These are phyloP conservation scores for Natrix natrix DNA, from an alignment of 2,797 vertebrate genomes.

Conservation along the genomic window DNA sequence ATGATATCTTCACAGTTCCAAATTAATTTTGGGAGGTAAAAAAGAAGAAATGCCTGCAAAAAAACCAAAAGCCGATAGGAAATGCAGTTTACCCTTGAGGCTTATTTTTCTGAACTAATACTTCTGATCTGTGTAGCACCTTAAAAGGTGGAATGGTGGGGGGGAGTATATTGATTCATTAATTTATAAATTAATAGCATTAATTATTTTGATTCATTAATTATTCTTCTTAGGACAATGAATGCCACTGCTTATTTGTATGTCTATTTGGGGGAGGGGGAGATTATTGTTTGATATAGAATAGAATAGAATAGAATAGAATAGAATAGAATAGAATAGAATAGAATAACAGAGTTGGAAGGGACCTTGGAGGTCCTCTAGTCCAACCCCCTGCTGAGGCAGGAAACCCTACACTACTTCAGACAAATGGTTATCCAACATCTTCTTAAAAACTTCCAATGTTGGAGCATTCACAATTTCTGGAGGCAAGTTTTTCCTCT, in stretches of 20 bases:
- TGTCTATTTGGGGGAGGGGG: background rate
- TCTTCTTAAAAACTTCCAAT: too few relatives aligned
- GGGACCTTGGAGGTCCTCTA: too few relatives aligned
- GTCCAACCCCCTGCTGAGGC: too few relatives aligned
- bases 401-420: too few relatives aligned
- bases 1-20: slow-evolving; percentile 53
- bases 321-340: too few relatives aligned
- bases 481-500: too few relatives aligned
- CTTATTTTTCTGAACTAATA: slow-evolving; percentile 31
- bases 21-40: slow-evolving; percentile 62
- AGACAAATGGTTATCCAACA: too few relatives aligned
- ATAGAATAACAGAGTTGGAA: too few relatives aligned
- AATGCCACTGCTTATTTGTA: background rate
- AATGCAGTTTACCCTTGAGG: slow-evolving; percentile 28
- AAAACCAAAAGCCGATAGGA: slow-evolving; percentile 35
- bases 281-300: background rate
- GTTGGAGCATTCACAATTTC: too few relatives aligned
- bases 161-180: background rate
- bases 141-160: background rate
- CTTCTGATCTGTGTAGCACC: slow-evolving; percentile 19
- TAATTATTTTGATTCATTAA: background rate
- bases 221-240: background rate
- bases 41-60: slow-evolving; percentile 6
- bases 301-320: too few relatives aligned
- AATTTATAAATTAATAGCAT: background rate